Conservation (phyloP, 2,113 vertebrate species). For the Mormyrus iriodes region DNA sequence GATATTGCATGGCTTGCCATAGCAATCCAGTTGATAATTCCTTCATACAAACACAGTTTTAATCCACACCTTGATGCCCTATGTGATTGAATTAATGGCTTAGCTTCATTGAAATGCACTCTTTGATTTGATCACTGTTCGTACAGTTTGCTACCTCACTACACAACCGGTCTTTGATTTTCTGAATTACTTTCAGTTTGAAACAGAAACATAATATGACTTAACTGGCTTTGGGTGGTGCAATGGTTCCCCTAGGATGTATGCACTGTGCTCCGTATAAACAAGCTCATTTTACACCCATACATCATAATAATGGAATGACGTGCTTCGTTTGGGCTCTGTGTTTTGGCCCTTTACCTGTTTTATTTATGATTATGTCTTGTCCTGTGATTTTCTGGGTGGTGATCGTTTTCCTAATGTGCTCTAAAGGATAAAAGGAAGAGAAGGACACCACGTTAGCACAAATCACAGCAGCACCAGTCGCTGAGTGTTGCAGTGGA, state of each 20-base stretch:
- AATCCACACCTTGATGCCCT: neutral
- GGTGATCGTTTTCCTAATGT: conserved; percentile 37
- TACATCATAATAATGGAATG: neutral
- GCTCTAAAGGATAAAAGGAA: conserved; percentile 42
- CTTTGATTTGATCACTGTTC: neutral
- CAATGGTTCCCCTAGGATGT: neutral
- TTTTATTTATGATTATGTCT: conserved; percentile 45
- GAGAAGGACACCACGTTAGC: neutral
- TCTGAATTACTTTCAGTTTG: neutral
- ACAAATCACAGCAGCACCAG: neutral
- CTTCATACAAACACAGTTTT: neutral
- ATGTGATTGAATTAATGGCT: neutral
- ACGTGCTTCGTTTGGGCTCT: neutral
- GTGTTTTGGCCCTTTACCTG: conserved; percentile 36
- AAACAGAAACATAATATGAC: neutral
- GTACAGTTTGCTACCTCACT: neutral
- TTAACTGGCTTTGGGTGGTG: neutral
- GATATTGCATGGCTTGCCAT: neutral
- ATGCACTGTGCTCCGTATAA: neutral
- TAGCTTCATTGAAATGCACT: neutral
- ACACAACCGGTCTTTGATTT: neutral
- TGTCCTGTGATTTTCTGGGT: conserved; percentile 6
- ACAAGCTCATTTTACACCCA: neutral
- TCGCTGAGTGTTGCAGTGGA: conserved; percentile 20
- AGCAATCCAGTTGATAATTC: neutral